A percentile compares a stretch with the other conserved stretches of the same genome.
Conservation (phyloP, 2,888 invertebrate species). For the Scaptomyza cyrtandrae region DNA sequence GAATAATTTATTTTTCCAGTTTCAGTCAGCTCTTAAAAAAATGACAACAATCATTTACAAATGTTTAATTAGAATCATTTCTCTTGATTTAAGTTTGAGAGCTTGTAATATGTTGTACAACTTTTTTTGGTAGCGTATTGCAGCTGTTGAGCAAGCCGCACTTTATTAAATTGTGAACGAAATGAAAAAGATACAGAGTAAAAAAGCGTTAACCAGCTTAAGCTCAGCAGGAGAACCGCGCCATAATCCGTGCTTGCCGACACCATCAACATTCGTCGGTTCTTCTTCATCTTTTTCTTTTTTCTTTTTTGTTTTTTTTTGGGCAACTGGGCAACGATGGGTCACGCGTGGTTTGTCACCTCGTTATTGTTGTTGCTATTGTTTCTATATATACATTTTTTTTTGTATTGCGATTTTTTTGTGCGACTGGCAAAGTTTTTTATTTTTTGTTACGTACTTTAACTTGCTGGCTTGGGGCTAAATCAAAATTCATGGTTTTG, state of each 20-base stretch:
- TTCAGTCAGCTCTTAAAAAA: too few relatives aligned
- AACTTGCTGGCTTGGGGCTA: constrained; percentile 52
- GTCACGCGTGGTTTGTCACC: constrained; percentile 76
- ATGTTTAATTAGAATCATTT: neutral
- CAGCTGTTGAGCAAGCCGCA: constrained; percentile 17
- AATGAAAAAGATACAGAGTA: neutral
- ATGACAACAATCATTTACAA: too few relatives aligned
- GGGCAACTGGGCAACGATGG: constrained; percentile 29
- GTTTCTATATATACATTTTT: constrained; percentile 9
- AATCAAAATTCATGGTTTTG: constrained; percentile 83
- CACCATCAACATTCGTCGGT: constrained; percentile 40
- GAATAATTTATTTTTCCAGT: too few relatives aligned
- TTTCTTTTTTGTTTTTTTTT: too few relatives aligned
- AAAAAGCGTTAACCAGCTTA: constrained; percentile 25
- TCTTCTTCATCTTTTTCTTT: neutral
- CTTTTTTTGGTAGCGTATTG: too few relatives aligned
- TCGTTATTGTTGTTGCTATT: constrained; percentile 51
- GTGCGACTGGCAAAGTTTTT: constrained; percentile 28
- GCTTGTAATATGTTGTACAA: too few relatives aligned
- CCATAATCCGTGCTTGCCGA: constrained; percentile 71
- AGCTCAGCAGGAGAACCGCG: constrained; percentile 58
- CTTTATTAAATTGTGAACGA: constrained; percentile 14
- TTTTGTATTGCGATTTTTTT: constrained; percentile 18
- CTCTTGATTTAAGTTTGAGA: neutral
- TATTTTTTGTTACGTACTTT: constrained; percentile 8